phyloP scores from a whole-genome alignment of 2,113 vertebrate genomes.

The Budorcas taxicolor region DNA sequence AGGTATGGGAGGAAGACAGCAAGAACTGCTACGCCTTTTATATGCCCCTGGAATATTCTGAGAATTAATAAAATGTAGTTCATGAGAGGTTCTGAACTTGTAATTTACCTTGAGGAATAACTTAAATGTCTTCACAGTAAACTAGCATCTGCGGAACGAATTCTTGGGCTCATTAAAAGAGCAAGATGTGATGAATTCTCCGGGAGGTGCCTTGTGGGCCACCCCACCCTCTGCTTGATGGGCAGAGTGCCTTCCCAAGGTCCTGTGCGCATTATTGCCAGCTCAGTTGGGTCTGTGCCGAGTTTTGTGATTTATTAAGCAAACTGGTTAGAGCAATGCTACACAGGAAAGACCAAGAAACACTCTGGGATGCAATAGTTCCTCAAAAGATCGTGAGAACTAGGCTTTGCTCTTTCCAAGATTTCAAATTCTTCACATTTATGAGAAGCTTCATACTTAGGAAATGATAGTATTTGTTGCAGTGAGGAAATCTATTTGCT shows the following conservation, averaged over 20 bases:
- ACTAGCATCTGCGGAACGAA: conserved; percentile 25
- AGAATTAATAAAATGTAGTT: conserved; percentile 39
- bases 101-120: conserved; percentile 52
- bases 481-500: conserved; percentile 54
- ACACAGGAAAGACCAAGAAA: neutral
- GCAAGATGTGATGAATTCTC: conserved; percentile 4
- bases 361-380: neutral
- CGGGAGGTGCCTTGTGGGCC: neutral
- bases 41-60: neutral
- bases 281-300: neutral
- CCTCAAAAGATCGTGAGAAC: neutral
- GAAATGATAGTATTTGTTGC: conserved; percentile 45
- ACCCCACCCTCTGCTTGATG: neutral
- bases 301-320: conserved; percentile 66
- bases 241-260: neutral
- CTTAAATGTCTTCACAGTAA: conserved; percentile 22
- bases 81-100: conserved; percentile 17
- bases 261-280: neutral
- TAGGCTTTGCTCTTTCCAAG: neutral
- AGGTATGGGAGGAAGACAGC: neutral
- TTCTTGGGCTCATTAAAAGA: conserved; percentile 23
- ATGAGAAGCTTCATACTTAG: conserved; percentile 23
- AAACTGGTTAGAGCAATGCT: conserved; percentile 36
- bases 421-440: conserved; percentile 5
- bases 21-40: neutral